phyloP scores from a whole-genome alignment of 1,140 invertebrate species.

The Lordiphosa clarofinis region DNA sequence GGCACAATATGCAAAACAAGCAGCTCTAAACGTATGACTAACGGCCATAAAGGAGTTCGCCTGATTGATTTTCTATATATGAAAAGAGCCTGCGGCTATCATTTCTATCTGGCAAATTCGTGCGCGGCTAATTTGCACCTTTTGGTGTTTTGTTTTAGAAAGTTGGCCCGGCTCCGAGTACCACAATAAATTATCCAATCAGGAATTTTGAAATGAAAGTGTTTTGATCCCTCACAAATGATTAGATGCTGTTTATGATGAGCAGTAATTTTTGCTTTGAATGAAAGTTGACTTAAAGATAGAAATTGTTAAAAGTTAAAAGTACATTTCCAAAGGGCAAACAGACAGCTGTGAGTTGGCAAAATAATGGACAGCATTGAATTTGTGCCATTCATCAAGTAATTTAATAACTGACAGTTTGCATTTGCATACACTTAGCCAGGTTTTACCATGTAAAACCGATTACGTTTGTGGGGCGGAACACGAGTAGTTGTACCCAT shows the following conservation, averaged over 20 bases:
- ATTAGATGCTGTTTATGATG: neutral
- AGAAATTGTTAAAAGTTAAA: neutral
- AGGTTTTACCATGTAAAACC: conserved; percentile 20
- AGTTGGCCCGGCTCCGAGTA: conserved; percentile 25
- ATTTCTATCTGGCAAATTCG: conserved; percentile 51
- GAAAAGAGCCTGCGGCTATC: conserved; percentile 32
- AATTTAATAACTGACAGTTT: conserved; percentile 57
- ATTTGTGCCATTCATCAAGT: conserved; percentile 55
- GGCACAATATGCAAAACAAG: conserved; percentile 44
- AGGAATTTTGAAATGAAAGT: conserved; percentile 66
- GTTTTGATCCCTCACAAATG: conserved; percentile 26
- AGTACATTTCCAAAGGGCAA: no score
- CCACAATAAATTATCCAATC: conserved; percentile 29
- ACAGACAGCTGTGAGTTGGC: conserved; percentile 10
- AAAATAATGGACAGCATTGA: conserved; percentile 36
- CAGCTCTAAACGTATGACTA: conserved; percentile 33
- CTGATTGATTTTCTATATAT: conserved; percentile 63
- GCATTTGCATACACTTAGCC: conserved; percentile 41
- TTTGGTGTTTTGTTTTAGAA: conserved; percentile 55
- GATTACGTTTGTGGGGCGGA: conserved; percentile 31
- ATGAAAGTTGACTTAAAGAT: conserved; percentile 13
- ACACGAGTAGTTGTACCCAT: conserved; percentile 39
- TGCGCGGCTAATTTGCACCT: conserved; percentile 73
- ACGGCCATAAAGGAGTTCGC: conserved; percentile 47
- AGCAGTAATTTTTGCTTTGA: neutral